Base-by-base conservation (phyloP, 2,797 vertebrate species). In the Botia almorhae region DNA sequence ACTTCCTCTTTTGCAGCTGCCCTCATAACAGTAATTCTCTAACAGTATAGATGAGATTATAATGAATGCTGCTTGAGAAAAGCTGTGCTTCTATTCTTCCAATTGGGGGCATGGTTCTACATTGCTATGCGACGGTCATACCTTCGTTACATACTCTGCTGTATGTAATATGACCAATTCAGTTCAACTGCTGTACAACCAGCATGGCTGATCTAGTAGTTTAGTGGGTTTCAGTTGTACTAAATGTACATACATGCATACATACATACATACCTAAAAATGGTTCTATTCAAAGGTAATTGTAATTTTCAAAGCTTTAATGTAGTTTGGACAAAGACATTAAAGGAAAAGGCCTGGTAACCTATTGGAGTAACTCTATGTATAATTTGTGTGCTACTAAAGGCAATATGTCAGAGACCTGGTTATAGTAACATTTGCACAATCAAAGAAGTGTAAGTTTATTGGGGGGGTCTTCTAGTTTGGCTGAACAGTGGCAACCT, bases 1-100 rank as follows among this genome's bases (percentile, higher is more conserved):
- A 83, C 69, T 82, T 81, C 79, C 65, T 71, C 53, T 81, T 48
- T 76, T 78, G 53, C 77, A 84, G 69, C 80, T 81, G 80, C 67
- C 74, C 81, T 71, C 81, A 82, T 63, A 79, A 80, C 68, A 73
- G 72, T 63, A 73, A 73, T 80, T 82, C 64, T 76, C 65, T 19
- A 72, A 64, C 60, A 36, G 75, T 74, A 80, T 78, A 76, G 74
- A 81, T 39, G 36, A 80, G 78, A 83, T 78, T 78, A 70, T 76
- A 33, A 74, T 80, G 73, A 29, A 50, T 19, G 1, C 58, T 64
- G 63, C 33, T 69, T 21, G 23, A 46, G 67, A 69, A 46, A 69
- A 69, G 43, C 43, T 69, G 12, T 50, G 55, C 55, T 78, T 78
- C 33, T 65, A 19, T 72, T 72, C 48, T 72, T 64, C 60, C 48